Conservation (phyloP, 2,888 invertebrate genomes). For the Acanthosoma haemorrhoidale region DNA sequence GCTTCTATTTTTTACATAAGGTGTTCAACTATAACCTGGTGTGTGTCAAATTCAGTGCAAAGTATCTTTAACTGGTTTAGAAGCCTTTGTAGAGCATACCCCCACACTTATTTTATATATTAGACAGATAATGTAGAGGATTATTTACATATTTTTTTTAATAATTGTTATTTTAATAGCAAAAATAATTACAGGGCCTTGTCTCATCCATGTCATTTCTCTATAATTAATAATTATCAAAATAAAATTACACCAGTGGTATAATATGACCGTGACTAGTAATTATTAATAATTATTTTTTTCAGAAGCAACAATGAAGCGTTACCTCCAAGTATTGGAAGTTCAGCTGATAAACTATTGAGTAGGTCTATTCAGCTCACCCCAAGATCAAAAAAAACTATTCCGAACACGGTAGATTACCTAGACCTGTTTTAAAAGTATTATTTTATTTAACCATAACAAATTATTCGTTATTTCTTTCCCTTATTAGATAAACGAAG, state of each 20-base stretch:
- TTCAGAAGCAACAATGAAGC: constrained; percentile 48
- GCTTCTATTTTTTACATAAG: not conserved
- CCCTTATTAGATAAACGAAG: constrained; percentile 48
- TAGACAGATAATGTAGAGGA: not conserved
- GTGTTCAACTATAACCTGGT: not conserved
- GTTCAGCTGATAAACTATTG: constrained; percentile 48
- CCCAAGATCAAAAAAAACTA: constrained; percentile 46
- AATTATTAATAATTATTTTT: too few species aligned
- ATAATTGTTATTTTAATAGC: not conserved
- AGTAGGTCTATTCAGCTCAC: constrained; percentile 39
- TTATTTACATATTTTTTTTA: not conserved
- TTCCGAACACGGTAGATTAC: constrained; percentile 50
- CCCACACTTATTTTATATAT: too few species aligned
- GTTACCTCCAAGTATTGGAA: constrained; percentile 49
- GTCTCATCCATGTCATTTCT: not conserved
- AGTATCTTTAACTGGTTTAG: not conserved
- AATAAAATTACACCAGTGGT: not conserved
- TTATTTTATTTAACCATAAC: not conserved
- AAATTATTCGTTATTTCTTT: not conserved
- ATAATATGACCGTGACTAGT: too few species aligned
- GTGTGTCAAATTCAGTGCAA: not conserved
- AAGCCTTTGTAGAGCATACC: too few species aligned
- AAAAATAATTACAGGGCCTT: not conserved
- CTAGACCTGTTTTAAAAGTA: not conserved
- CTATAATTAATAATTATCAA: not conserved